Conservation (phyloP, 2,113 vertebrate species). For the Rousettus leschenaultii region DNA sequence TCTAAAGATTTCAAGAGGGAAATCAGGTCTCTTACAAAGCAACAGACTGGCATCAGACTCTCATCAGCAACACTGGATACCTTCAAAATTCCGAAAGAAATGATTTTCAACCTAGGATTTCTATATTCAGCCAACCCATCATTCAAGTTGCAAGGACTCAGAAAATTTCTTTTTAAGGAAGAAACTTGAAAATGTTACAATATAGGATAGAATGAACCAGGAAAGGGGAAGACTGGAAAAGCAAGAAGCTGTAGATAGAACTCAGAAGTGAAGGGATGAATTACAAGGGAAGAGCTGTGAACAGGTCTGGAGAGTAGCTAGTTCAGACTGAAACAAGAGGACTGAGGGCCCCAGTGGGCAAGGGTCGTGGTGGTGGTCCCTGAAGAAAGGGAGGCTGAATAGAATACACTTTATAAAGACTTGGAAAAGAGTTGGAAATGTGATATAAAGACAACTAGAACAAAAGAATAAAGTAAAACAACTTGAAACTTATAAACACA, state of each 20-base stretch:
- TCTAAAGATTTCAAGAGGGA: conserved; percentile 4
- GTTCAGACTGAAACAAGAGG: neutral
- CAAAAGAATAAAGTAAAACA: neutral
- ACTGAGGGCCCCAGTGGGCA: fast-evolving
- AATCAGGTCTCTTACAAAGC: conserved; percentile 9
- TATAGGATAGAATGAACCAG: neutral
- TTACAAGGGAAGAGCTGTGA: neutral
- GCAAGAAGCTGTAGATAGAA: neutral
- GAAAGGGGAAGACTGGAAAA: neutral
- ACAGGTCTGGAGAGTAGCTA: neutral
- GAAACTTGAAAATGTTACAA: neutral
- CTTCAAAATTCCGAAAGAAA: neutral
- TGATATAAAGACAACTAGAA: neutral
- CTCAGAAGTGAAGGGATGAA: neutral
- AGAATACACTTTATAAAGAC: neutral
- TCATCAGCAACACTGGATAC: neutral
- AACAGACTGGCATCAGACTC: neutral
- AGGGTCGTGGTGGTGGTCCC: too few species aligned
- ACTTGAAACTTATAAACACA: neutral
- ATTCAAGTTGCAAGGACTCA: neutral
- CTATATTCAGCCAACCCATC: neutral
- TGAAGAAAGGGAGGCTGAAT: neutral
- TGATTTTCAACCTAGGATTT: neutral
- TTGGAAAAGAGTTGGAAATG: neutral
- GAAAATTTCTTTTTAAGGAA: conserved; percentile 11